Evolutionary conservation across 2,113 vertebrate genomes (phyloP).

Genomic region (Dicentrarchus labrax): DNA sequence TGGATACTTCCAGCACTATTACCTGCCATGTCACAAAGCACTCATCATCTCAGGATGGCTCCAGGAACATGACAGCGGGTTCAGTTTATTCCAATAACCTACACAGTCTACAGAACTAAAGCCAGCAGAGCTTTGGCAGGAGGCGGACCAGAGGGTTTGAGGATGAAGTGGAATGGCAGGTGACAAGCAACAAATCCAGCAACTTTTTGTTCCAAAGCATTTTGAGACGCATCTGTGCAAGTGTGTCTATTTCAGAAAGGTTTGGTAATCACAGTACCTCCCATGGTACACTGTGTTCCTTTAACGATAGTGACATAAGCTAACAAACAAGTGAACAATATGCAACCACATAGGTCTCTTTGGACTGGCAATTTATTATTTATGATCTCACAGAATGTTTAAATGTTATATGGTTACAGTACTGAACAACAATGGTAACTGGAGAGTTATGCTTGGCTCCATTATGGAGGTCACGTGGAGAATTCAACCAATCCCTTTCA

Average conservation of each 20-base stretch:
- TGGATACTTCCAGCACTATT: constrained; percentile 13
- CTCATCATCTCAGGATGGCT: constrained; percentile 25
- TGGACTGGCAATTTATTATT: no score
- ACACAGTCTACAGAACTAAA: background rate
- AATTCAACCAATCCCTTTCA: no score
- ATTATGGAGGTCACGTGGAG: no score
- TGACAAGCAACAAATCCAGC: background rate
- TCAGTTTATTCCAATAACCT: constrained; percentile 5
- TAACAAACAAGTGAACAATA: background rate
- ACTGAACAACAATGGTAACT: no score
- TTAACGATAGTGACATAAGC: background rate
- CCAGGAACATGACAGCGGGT: constrained; percentile 15
- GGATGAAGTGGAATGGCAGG: background rate
- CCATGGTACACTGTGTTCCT: background rate
- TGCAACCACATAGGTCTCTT: background rate
- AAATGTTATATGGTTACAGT: no score
- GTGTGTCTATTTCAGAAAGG: background rate
- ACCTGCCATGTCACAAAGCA: constrained; percentile 9
- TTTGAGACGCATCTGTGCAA: background rate
- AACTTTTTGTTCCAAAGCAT: background rate
- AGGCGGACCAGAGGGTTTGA: background rate
- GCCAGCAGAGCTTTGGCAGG: background rate
- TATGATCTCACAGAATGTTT: no score
- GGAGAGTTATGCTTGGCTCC: no score
- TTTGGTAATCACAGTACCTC: background rate